Evolutionary conservation across 1,140 invertebrate genomes (phyloP), one percentile per base, ranked within the genome.

Genomic region (Drosophila dunni): DNA sequence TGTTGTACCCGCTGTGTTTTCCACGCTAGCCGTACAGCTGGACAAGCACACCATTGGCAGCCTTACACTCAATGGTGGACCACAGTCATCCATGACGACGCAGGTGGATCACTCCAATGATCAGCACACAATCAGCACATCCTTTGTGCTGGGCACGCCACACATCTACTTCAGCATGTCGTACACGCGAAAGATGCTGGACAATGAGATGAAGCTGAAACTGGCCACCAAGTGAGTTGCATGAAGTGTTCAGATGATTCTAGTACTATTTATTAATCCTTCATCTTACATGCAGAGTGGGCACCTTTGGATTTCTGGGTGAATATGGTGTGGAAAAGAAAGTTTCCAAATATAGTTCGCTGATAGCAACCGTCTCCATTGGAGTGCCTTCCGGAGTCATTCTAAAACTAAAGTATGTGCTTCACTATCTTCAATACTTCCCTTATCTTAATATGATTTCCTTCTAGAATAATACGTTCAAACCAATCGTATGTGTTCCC

Each of bases 311-410:
- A 29, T 95, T 95, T 2, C 93, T 97, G 64, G 91, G 98, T 0
- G 97, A 98, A 91, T 99, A 98, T 92, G 97, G 97, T 0, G 96
- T 96, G 33, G 97, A 99, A 83, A 98, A 98, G 79, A 98, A 97
- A 93, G 94, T 99, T 11, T 98, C 98, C 0, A 95, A 97, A 89
- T 96, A 98, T 80, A 98, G 96, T 78, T 95, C 95, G n/a, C 91
- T 99, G 1, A 96, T 97, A 2, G 98, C 98, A 7, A 94, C 96
- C 0, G 95, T 99, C 8, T 94, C 95, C 44, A 93, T 99, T 40
- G 98, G 98, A 7, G 93, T 97, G 29, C 97, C 97, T 1, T 95
- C 95, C 15, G 98, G 98, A 45, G 97, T 99, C 2, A 95, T 95
- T 67, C 93, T 99, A 7, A 97, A 97, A 93, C 93, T 99, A 15